phyloP scores from a whole-genome alignment of 2,888 invertebrate species.

The Tinea pellionella region DNA sequence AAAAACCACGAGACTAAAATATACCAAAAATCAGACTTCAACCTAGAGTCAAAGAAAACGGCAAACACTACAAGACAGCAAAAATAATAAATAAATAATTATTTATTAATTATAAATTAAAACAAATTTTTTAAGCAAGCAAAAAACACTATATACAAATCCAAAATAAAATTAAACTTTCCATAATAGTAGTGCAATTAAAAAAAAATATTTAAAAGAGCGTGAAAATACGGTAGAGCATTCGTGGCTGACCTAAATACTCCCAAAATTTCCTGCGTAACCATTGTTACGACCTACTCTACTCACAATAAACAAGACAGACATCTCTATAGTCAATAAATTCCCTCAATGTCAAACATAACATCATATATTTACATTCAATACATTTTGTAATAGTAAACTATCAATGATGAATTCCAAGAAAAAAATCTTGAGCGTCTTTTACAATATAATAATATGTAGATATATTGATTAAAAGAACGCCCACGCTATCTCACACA shows the following conservation, averaged over 20 bases:
- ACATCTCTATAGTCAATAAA: background rate
- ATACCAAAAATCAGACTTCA: no score
- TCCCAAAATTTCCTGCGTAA: background rate
- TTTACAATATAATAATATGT: background rate
- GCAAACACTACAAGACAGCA: no score
- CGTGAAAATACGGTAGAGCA: background rate
- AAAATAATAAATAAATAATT: no score
- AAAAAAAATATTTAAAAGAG: background rate
- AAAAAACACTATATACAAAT: no score
- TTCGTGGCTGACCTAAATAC: background rate
- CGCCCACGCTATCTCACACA: background rate
- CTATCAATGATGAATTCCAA: background rate
- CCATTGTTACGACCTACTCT: background rate
- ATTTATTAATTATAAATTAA: no score
- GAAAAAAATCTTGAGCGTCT: background rate
- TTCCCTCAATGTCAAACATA: background rate
- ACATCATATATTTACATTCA: background rate
- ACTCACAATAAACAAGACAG: background rate
- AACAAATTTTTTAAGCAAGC: no score
- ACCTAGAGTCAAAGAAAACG: no score
- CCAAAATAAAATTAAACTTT: background rate
- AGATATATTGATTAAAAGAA: conserved; percentile 1
- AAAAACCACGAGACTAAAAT: no score
- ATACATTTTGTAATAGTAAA: background rate
- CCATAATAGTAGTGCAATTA: background rate